Conservation (phyloP, 2,113 vertebrate species). For the Ageneiosus marmoratus region DNA sequence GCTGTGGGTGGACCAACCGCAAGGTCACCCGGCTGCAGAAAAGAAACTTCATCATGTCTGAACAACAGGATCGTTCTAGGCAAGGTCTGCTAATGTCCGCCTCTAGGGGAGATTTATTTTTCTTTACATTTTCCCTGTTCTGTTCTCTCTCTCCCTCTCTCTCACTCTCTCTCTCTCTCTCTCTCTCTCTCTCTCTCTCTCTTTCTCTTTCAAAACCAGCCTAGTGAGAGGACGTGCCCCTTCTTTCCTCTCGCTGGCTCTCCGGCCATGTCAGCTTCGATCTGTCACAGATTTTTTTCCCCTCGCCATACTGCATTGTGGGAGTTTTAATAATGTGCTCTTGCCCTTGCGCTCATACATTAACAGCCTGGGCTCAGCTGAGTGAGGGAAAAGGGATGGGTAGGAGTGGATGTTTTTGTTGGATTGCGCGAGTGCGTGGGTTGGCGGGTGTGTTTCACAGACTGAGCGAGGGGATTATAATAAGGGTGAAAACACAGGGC, state of each 20-base stretch:
- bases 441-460: conserved; percentile 41
- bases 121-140: neutral
- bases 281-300: conserved; percentile 38
- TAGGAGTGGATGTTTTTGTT: conserved; percentile 26
- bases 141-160: too few species aligned
- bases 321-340: conserved; percentile 48
- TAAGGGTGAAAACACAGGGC: conserved; percentile 14
- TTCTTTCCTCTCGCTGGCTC: conserved; percentile 37
- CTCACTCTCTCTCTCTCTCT: too few species aligned
- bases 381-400: conserved; percentile 64
- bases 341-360: conserved; percentile 39
- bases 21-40: conserved; percentile 36
- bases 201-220: too few species aligned
- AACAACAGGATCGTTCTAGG: conserved; percentile 33
- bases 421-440: conserved; percentile 51
- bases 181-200: too few species aligned
- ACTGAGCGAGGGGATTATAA: conserved; percentile 7
- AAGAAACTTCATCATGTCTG: conserved; percentile 36
- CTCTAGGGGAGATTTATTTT: conserved; percentile 19
- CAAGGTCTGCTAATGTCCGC: conserved; percentile 36
- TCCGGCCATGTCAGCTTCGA: conserved; percentile 55
- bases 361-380: conserved; percentile 27
- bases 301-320: conserved; percentile 41
- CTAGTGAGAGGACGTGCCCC: conserved; percentile 5
- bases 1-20: conserved; percentile 2